These are phyloP conservation scores for Bombylius major DNA, from an alignment of 2,888 invertebrate species.

Conservation along the genomic window DNA sequence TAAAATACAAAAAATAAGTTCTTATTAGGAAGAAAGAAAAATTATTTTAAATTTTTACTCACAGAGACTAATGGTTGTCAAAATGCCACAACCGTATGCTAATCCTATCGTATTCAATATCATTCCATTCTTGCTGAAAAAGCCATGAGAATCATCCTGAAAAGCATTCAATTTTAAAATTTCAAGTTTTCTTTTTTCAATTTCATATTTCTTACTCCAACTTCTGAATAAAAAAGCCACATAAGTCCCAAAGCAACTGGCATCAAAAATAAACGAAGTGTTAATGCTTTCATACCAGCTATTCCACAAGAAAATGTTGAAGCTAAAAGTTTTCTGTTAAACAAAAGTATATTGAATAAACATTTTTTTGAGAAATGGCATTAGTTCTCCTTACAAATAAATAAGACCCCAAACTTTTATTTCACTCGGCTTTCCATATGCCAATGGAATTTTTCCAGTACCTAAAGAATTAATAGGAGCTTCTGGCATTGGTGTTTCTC, in stretches of 20 bases:
- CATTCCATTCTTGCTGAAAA: conserved; percentile 35
- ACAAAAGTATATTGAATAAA: conserved; percentile 7
- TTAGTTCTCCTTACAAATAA: conserved; percentile 40
- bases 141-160: conserved; percentile 34
- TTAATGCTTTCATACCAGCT: conserved; percentile 61
- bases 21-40: not conserved
- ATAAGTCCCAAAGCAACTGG: conserved; percentile 66
- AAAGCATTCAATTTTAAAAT: not conserved
- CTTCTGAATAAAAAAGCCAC: conserved; percentile 59
- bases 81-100: conserved; percentile 32
- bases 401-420: conserved; percentile 55
- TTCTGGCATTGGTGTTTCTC: conserved; percentile 61
- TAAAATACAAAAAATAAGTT: conserved; percentile 28
- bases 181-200: not conserved
- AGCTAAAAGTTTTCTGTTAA: conserved; percentile 57
- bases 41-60: conserved; percentile 8
- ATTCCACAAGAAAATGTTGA: conserved; percentile 67
- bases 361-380: not conserved
- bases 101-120: conserved; percentile 33
- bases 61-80: conserved; percentile 33
- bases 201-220: conserved; percentile 26
- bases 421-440: conserved; percentile 60
- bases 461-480: conserved; percentile 45
- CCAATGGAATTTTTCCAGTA: conserved; percentile 56
- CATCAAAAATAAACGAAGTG: conserved; percentile 57